Evolutionary conservation across 2,797 vertebrate species (phyloP).

Genomic region (Philypnodon macrostomus): DNA sequence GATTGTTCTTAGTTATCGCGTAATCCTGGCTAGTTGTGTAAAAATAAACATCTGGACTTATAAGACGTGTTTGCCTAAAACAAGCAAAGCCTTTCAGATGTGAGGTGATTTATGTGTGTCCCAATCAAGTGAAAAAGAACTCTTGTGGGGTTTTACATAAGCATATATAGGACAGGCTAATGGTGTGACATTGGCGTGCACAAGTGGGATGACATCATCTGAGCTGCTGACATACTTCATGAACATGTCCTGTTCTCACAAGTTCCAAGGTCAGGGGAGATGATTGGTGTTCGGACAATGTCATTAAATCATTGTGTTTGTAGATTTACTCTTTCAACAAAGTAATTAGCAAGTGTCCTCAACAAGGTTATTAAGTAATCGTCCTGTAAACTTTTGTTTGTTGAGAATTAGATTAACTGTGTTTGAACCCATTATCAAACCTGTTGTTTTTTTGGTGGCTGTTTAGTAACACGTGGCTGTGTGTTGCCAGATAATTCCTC

Average conservation of each 20-base stretch:
- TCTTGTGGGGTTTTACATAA: neutral
- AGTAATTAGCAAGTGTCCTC: constrained; percentile 57
- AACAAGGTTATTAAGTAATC: constrained; percentile 57
- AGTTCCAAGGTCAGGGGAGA: constrained; percentile 64
- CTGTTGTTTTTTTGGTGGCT: constrained; percentile 3
- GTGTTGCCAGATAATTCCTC: constrained; percentile 23
- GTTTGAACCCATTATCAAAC: neutral
- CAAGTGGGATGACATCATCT: constrained; percentile 5
- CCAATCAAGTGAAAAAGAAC: neutral
- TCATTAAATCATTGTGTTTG: constrained; percentile 64
- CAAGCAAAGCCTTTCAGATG: neutral
- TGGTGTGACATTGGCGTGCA: neutral
- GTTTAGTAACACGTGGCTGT: constrained; percentile 11
- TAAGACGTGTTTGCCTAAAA: neutral
- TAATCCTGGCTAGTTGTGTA: neutral
- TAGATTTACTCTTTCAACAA: constrained; percentile 60
- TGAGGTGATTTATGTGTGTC: too few species aligned
- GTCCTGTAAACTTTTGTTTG: constrained; percentile 5
- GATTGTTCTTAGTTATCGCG: neutral
- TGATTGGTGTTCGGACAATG: constrained; percentile 59
- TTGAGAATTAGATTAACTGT: neutral
- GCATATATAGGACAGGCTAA: neutral
- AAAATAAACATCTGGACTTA: constrained; percentile 3
- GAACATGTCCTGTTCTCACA: constrained; percentile 30
- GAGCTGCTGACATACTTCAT: constrained; percentile 30